These are phyloP conservation scores for Semnornis frantzii DNA, from an alignment of 2,113 vertebrate species.

Conservation along the genomic window DNA sequence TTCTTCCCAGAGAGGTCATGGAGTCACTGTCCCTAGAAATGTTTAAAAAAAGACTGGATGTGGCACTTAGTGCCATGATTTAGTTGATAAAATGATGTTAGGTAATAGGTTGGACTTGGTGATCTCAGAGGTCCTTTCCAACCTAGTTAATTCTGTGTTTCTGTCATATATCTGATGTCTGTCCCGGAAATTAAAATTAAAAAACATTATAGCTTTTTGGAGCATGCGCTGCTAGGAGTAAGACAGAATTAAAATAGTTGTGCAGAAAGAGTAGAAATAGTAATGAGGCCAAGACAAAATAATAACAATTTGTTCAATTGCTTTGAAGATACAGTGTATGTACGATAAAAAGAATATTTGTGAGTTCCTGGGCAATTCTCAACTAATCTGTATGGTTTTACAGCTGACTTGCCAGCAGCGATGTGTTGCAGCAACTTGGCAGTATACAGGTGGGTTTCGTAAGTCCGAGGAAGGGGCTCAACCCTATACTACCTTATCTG, in stretches of 20 bases:
- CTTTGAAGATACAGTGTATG: background rate
- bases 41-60: no score
- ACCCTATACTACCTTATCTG: background rate
- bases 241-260: background rate
- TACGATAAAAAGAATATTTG: background rate
- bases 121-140: no score
- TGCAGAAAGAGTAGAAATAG: slow-evolving; percentile 6
- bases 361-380: background rate
- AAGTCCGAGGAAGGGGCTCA: background rate
- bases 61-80: no score
- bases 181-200: background rate
- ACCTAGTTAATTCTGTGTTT: no score
- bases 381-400: background rate
- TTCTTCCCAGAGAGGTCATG: no score
- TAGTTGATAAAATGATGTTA: no score
- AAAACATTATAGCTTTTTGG: slow-evolving; percentile 21
- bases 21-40: no score
- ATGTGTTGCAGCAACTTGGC: background rate
- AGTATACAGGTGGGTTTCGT: background rate
- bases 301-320: background rate
- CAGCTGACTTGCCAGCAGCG: background rate
- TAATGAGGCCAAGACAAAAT: background rate
- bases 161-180: background rate
- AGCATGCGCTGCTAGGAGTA: background rate
- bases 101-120: no score